These are phyloP conservation scores for Malachius bipustulatus DNA, from an alignment of 2,888 invertebrate genomes.

Conservation along the genomic window DNA sequence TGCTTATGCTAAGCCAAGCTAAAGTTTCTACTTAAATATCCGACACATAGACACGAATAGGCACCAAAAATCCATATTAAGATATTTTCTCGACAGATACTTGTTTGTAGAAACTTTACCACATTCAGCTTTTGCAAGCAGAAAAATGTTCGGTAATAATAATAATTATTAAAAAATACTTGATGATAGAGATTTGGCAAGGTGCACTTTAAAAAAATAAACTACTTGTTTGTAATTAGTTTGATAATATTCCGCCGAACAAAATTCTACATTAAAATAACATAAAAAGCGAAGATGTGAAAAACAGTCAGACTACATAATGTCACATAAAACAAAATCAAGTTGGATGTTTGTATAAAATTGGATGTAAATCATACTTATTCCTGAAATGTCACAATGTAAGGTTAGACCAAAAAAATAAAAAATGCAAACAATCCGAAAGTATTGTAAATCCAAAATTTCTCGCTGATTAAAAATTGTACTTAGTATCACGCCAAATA, in stretches of 20 bases:
- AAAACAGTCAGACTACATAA: constrained; percentile 12
- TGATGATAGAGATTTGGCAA: neutral
- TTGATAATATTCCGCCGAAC: constrained; percentile 12
- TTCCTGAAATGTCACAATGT: constrained; percentile 18
- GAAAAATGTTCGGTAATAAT: constrained; percentile 17
- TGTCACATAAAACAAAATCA: constrained; percentile 25
- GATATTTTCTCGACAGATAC: constrained; percentile 1
- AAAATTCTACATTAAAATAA: constrained; percentile 14
- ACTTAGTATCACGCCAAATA: too few species aligned
- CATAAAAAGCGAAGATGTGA: constrained; percentile 23
- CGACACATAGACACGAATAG: constrained; percentile 3
- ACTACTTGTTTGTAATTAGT: too few species aligned
- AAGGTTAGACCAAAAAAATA: too few species aligned
- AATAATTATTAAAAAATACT: constrained; percentile 9
- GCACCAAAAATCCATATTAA: neutral
- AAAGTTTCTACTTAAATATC: constrained; percentile 22
- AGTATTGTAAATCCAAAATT: too few species aligned
- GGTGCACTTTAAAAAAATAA: too few species aligned
- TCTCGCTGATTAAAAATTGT: too few species aligned
- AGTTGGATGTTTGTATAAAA: constrained; percentile 21
- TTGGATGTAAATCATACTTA: constrained; percentile 14
- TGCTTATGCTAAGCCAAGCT: constrained; percentile 31
- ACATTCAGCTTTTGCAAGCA: constrained; percentile 21
- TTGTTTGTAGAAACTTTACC: constrained; percentile 18
- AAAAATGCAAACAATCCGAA: too few species aligned